phyloP scores from a whole-genome alignment of 2,113 vertebrate species.

The Phalacrocorax carbo region DNA sequence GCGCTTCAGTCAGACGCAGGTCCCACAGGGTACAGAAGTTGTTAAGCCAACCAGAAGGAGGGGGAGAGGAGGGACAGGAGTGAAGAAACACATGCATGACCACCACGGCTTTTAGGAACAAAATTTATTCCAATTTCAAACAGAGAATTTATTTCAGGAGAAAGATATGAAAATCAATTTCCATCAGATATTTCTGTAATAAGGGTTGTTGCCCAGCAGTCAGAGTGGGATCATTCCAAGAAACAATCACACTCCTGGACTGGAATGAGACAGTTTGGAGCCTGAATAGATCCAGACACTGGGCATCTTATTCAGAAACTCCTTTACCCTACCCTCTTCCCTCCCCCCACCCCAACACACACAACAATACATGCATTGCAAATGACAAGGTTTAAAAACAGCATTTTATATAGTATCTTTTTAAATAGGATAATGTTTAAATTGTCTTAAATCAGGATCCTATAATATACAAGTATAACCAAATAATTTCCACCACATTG shows the following conservation, averaged over 20 bases:
- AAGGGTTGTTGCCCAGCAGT: slow-evolving; percentile 61
- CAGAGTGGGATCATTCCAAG: slow-evolving; percentile 46
- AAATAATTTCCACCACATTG: slow-evolving; percentile 61
- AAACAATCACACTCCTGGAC: slow-evolving; percentile 40
- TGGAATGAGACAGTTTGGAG: slow-evolving; percentile 58
- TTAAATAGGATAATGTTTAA: slow-evolving; percentile 77
- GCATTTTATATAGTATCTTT: slow-evolving; percentile 72
- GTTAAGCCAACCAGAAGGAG: neutral
- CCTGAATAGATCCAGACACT: slow-evolving; percentile 53
- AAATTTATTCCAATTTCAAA: slow-evolving; percentile 88
- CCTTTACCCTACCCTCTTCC: slow-evolving; percentile 51
- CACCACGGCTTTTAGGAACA: slow-evolving; percentile 74
- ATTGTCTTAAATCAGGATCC: slow-evolving; percentile 70
- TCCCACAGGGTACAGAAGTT: neutral
- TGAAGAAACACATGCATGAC: neutral
- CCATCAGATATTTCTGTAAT: slow-evolving; percentile 71
- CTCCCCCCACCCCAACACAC: slow-evolving; percentile 46
- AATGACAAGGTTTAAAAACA: slow-evolving; percentile 80
- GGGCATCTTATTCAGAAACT: slow-evolving; percentile 58
- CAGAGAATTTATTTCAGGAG: slow-evolving; percentile 82
- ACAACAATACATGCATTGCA: slow-evolving; percentile 76
- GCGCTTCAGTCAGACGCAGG: neutral
- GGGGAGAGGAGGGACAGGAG: neutral
- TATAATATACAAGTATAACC: slow-evolving; percentile 75
- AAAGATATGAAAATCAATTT: slow-evolving; percentile 83